Percentiles rank a stretch among this genome's conserved stretches.
Conservation (phyloP, 1,140 invertebrate genomes). For the Drosophila prosaltans region DNA sequence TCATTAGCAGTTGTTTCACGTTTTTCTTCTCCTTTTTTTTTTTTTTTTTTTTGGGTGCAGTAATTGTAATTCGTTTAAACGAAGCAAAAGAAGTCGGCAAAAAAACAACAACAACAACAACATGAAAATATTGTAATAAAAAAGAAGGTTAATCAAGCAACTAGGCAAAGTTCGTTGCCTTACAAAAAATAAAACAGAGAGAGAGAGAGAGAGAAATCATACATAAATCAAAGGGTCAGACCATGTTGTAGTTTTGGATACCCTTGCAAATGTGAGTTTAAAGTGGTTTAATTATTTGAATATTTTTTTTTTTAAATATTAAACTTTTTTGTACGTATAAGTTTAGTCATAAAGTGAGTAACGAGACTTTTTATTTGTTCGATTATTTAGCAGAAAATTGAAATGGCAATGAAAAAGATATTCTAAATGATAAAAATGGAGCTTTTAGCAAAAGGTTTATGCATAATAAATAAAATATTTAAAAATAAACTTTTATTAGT, state of each 20-base stretch:
- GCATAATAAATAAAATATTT: too few relatives aligned
- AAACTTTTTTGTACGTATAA: too few relatives aligned
- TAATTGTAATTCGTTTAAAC: conserved; percentile 54
- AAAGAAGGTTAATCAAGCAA: conserved; percentile 75
- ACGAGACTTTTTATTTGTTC: too few relatives aligned
- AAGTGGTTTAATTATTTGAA: too few relatives aligned
- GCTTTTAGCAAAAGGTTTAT: too few relatives aligned
- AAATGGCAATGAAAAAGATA: too few relatives aligned
- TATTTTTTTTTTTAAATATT: too few relatives aligned
- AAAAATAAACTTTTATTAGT: too few relatives aligned
- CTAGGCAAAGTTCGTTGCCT: conserved; percentile 47
- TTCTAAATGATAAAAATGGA: too few relatives aligned
- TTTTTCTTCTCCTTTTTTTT: conserved; percentile 37
- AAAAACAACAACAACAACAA: conserved; percentile 19
- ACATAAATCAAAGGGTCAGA: not conserved
- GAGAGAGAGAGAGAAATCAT: too few relatives aligned
- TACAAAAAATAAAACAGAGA: not conserved
- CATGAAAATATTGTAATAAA: conserved; percentile 58
- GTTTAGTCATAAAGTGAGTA: too few relatives aligned
- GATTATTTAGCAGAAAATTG: too few relatives aligned
- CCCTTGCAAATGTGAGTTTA: not conserved
- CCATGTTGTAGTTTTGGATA: not conserved
- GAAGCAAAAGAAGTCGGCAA: conserved; percentile 12
- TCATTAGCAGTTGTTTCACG: conserved; percentile 5
- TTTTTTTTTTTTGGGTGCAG: conserved; percentile 45